A percentile compares a stretch with the other conserved stretches of the same genome.
Conservation (phyloP, 2,113 vertebrate species). For the Chaenocephalus aceratus region DNA sequence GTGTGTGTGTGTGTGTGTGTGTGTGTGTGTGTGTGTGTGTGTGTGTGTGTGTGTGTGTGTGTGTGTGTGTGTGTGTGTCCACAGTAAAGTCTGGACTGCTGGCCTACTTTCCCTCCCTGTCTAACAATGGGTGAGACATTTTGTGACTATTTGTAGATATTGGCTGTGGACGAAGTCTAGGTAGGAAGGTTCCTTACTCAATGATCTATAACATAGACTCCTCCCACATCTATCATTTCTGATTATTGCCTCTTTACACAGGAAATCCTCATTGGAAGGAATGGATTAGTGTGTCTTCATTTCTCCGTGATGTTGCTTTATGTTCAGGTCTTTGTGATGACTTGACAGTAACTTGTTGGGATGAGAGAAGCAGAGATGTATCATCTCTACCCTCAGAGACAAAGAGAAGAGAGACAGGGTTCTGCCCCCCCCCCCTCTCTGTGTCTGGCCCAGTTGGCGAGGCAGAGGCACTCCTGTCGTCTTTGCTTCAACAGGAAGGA, state of each 20-base stretch:
- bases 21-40: neutral
- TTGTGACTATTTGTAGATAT: neutral
- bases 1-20: neutral
- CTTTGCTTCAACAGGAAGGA: slow-evolving; percentile 16
- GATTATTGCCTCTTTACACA: neutral
- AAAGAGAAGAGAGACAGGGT: slow-evolving; percentile 13
- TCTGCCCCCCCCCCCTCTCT: slow-evolving; percentile 59
- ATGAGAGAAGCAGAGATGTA: neutral
- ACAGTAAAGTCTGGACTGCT: slow-evolving; percentile 14
- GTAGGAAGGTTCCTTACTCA: no score
- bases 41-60: neutral
- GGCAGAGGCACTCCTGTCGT: neutral
- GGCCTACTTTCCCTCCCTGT: slow-evolving; percentile 18
- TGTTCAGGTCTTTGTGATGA: neutral
- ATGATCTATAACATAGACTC: no score
- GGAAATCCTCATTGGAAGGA: neutral
- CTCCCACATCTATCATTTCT: no score
- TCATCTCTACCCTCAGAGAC: neutral
- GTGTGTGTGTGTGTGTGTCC: neutral
- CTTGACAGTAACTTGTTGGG: neutral
- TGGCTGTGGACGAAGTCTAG: no score
- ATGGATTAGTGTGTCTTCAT: no score
- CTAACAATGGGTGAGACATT: neutral
- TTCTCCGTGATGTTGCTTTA: no score
- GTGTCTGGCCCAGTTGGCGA: slow-evolving; percentile 65